Percentiles rank a stretch among this genome's conserved stretches.
Conservation (phyloP, 2,888 invertebrate species). For the Leptopterna dolabrata region DNA sequence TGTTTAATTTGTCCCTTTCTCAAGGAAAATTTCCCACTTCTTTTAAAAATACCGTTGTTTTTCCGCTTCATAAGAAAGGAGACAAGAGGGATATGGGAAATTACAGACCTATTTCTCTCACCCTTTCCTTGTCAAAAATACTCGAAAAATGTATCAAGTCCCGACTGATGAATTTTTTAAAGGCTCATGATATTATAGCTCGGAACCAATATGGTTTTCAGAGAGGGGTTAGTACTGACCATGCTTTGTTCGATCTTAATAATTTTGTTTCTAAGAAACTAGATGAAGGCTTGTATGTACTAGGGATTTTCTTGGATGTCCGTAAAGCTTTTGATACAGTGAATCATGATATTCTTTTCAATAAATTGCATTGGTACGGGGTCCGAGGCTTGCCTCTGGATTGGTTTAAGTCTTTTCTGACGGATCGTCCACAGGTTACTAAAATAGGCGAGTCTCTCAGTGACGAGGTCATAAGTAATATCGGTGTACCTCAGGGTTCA, state of each 20-base stretch:
- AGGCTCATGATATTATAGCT: not conserved
- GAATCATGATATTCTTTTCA: no score
- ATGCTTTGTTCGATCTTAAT: not conserved
- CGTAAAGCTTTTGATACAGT: no score
- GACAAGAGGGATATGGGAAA: not conserved
- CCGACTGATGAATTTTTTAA: not conserved
- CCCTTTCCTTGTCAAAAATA: not conserved
- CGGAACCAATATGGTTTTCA: constrained; percentile 17
- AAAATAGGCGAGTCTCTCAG: no score
- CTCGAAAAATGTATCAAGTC: constrained; percentile 2
- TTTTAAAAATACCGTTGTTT: not conserved
- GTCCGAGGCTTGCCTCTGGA: not conserved
- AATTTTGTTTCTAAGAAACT: constrained; percentile 1
- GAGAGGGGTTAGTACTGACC: not conserved
- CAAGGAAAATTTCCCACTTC: not conserved
- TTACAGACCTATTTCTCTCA: not conserved
- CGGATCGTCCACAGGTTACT: not conserved
- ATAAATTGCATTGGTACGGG: no score
- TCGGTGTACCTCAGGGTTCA: no score
- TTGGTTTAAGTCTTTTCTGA: not conserved
- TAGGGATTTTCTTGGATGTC: not conserved
- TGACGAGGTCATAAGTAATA: no score
- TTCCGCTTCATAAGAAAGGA: not conserved
- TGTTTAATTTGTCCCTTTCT: not conserved
- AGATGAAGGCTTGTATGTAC: not conserved